Evolutionary conservation across 37 sponge, comb jelly and placozoan species (phyloP).

Genomic region (Chondrilla cf. caribensis): DNA sequence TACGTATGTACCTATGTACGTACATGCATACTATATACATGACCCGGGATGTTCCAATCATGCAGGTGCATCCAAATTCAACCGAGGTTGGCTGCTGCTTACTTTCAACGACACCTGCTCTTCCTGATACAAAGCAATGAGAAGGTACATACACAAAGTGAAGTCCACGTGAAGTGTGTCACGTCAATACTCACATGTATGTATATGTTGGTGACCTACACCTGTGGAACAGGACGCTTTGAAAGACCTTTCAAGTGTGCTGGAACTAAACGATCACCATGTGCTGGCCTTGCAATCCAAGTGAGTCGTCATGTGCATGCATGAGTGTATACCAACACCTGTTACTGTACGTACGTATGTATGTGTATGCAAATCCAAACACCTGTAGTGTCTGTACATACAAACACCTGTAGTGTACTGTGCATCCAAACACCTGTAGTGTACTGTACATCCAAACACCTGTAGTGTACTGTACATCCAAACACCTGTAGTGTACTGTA

Average conservation of each 20-base stretch:
- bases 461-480: too few species aligned
- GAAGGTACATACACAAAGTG: slow-evolving; percentile 21
- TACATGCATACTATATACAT: slow-evolving; percentile 3
- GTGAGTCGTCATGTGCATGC: slow-evolving; percentile 5
- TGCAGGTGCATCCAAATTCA: slow-evolving; percentile 39
- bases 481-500: too few species aligned
- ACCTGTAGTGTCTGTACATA: too few species aligned
- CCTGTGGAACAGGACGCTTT: slow-evolving; percentile 53
- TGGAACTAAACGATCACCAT: slow-evolving; percentile 65
- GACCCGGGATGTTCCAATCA: too few species aligned
- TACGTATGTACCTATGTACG: neutral
- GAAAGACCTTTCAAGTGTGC: slow-evolving; percentile 53
- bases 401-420: too few species aligned
- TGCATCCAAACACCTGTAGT: too few species aligned
- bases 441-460: too few species aligned
- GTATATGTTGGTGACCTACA: neutral
- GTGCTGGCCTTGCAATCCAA: slow-evolving; percentile 48
- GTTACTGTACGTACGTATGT: neutral
- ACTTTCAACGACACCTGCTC: slow-evolving; percentile 80
- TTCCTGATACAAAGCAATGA: slow-evolving; percentile 44
- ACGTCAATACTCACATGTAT: too few species aligned
- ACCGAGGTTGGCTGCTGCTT: slow-evolving; percentile 64
- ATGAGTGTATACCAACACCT: neutral
- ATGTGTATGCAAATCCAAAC: too few species aligned
- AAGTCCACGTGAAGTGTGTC: too few species aligned